Evolutionary conservation across 2,797 vertebrate species (phyloP).

Genomic region (Poecilia velifera): DNA sequence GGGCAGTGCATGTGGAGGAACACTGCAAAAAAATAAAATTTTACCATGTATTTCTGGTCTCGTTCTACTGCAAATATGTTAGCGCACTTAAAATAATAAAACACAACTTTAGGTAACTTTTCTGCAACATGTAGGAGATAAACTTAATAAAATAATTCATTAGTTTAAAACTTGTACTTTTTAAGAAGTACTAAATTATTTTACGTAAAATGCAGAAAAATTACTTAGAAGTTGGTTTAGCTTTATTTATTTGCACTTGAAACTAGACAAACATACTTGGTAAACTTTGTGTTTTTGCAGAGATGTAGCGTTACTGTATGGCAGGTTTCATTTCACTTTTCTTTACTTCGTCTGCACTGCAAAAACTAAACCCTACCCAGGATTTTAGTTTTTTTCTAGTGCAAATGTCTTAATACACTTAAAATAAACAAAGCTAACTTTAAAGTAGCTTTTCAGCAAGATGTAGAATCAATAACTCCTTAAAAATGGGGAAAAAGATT

Average conservation of each 20-base stretch:
- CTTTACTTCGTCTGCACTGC: not conserved
- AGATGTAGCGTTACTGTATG: slow-evolving; percentile 77
- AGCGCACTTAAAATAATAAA: not conserved
- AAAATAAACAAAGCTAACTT: not conserved
- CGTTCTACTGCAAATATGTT: not conserved
- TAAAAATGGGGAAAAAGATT: too few species aligned
- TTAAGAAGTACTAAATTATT: not conserved
- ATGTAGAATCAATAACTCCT: not conserved
- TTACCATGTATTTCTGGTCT: not conserved
- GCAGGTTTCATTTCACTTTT: slow-evolving; percentile 49
- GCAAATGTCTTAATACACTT: not conserved
- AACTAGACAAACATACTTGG: not conserved
- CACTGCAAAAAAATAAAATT: not conserved
- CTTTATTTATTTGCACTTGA: not conserved
- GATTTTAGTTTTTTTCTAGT: not conserved
- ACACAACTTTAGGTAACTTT: not conserved
- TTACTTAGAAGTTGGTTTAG: not conserved
- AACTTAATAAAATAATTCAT: too few species aligned
- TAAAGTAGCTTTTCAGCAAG: not conserved
- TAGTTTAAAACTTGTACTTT: too few species aligned
- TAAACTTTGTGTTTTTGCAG: not conserved
- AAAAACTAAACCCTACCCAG: not conserved
- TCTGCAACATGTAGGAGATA: too few species aligned
- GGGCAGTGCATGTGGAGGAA: slow-evolving; percentile 73
- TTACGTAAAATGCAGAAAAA: not conserved